Base-by-base conservation (phyloP, 1,140 invertebrate genomes). In the Ceratosolen fusciceps region DNA sequence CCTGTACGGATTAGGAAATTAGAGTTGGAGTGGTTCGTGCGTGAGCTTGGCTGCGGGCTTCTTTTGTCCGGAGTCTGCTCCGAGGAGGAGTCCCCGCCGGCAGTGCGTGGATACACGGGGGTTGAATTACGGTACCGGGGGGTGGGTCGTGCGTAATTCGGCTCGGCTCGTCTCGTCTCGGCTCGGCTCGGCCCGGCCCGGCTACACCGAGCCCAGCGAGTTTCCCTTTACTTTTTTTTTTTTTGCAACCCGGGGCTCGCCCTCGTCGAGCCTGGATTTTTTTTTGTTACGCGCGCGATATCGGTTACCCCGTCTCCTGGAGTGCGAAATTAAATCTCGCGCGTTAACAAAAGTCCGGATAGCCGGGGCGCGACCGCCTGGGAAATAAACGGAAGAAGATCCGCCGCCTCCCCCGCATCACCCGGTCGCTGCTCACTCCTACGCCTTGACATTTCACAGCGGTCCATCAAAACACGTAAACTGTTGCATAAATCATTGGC, bases 1-100 rank as follows among this genome's bases (percentile, higher is more conserved):
- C 60, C 67, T 26, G 79, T n/a, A n/a, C 74, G 76, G 73, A 80
- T 80, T 80, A 80, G 79, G 79, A 80, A 80, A 80, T 80, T 80
- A 80, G 79, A 80, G 79, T 76, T 80, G 26, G 74, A 80, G 52
- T 16, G 52, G 70, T 26, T 43, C 14, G 37, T 19, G 56, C 34
- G 70, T 26, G n/a, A 56, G 52, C 31, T 58, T 24, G 37, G 31
- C 68, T 58, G 24, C 75, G 60, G 75, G 75, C 75, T 77, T 77
- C 75, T 68, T 76, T 76, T 68, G n/a, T 68, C 21, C 74, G 21
- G n/a, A n/a, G n/a, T n/a, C n/a, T 14, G n/a, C 2, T 5, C 29
- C 29, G 21, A 54, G 29, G 14, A 54, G 52, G 52, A 19, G 4
- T n/a, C n/a, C n/a, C n/a, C n/a, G n/a, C n/a, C n/a, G n/a, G n/a